A percentile compares a stretch with the other conserved stretches of the same genome.
phyloP scores from a whole-genome alignment of 2,797 vertebrate species.

The Scomberomorus guttatus region DNA sequence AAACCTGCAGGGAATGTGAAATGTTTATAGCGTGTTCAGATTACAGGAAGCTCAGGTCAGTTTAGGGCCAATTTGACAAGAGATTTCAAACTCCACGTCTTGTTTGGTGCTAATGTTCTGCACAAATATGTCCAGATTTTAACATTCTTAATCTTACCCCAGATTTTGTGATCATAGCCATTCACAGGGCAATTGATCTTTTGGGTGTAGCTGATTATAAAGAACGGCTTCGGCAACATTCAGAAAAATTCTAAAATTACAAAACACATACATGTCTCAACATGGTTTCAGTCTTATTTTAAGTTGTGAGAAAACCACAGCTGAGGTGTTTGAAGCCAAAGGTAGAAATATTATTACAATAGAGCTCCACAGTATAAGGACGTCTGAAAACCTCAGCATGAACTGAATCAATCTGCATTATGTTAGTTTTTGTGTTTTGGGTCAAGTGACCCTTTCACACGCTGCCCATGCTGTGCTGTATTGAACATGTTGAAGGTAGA shows the following conservation, averaged over 20 bases:
- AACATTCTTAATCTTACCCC: no score
- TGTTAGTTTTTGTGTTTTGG: background rate
- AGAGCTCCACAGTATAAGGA: background rate
- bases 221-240: background rate
- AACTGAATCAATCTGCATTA: background rate
- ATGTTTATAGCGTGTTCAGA: background rate
- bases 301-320: background rate
- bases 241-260: background rate
- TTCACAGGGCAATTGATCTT: background rate
- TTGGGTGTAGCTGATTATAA: background rate
- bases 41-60: background rate
- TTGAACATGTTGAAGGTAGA: slow-evolving; percentile 3
- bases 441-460: slow-evolving; percentile 42
- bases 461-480: background rate
- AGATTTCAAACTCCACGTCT: background rate
- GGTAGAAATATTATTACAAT: background rate
- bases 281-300: background rate
- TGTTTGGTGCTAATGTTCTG: background rate
- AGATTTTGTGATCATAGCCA: no score
- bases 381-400: background rate
- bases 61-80: background rate
- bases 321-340: background rate
- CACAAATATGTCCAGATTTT: background rate
- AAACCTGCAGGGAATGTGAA: no score
- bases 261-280: background rate